Base-by-base conservation (phyloP, 2,113 vertebrate species). In the Rhagologus leucostigma region DNA sequence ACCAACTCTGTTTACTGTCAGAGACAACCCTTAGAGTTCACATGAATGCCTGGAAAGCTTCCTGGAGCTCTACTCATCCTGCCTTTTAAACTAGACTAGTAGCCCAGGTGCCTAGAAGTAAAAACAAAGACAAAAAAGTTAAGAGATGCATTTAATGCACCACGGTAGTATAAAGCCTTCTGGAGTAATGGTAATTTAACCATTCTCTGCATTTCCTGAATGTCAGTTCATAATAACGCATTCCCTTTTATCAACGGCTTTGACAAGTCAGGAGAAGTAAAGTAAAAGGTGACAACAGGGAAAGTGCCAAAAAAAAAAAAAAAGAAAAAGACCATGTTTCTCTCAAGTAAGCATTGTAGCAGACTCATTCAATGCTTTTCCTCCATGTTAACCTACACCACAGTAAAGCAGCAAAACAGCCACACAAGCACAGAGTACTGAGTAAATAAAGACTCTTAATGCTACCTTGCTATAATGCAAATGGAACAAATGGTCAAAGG, bases 121-220 rank as follows among this genome's bases (percentile, higher is more conserved):
- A 92, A 87, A 91, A 81, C 60, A 62, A 87, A 79, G 73, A 89
- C 27, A 50, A 84, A 65, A 76, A 87, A 23, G 20, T 79, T 83
- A 90, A 93, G 84, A 92, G 96, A 90, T 92, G 96, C 93, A 60
- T 68, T 91, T 84, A 92, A 94, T 97, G 97, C 97, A 98, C 86
- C 97, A 86, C 0, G 32, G 92, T 63, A 87, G 57, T 49, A 87
- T 35, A 95, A 96, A 96, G 84, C 86, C 67, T 94, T 84, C 59
- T 74, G 85, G 86, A 90, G 77, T 44, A 44, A 69, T 83, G 92
- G 67, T 63, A 77, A 52, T 60, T 57, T 15, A 74, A 67, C 89
- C 85, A 90, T 14, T 76, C 88, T 69, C 93, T 89, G 74, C 41
- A 21, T 68, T 93, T 94, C 86, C 93, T 95, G 96, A 94, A 95